These are phyloP conservation scores for Aurelia sp. DNA, from an alignment of 30 jellyfish, hydroid and myxozoan genomes.

Conservation along the genomic window DNA sequence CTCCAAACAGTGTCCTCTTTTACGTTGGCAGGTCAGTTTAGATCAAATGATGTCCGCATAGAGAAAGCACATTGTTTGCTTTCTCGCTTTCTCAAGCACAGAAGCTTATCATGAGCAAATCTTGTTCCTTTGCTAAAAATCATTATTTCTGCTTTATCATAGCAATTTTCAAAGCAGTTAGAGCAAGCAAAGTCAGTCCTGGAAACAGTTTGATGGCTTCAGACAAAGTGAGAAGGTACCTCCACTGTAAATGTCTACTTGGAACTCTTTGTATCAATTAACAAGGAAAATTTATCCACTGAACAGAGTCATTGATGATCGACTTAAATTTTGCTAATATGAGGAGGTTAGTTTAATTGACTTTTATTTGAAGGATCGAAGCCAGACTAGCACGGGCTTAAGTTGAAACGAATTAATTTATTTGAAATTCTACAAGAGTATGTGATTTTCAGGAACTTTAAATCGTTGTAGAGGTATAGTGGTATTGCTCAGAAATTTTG, in stretches of 20 bases:
- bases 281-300: background rate
- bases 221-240: background rate
- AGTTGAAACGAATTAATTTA: background rate
- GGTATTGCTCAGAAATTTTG: too few relatives aligned
- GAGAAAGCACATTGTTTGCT: background rate
- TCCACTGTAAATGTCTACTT: background rate
- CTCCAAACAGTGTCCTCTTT: too few relatives aligned
- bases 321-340: too few relatives aligned
- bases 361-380: too few relatives aligned
- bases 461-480: too few relatives aligned
- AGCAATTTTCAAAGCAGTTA: slow-evolving; percentile 18
- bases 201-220: background rate
- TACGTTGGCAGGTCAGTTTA: too few relatives aligned
- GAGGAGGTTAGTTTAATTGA: too few relatives aligned
- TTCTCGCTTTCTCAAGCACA: background rate
- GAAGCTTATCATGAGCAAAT: background rate
- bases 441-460: too few relatives aligned
- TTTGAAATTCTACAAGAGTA: too few relatives aligned
- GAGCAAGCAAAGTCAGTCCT: slow-evolving; percentile 17
- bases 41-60: too few relatives aligned
- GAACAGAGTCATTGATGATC: too few relatives aligned
- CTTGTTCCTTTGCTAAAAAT: background rate
- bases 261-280: background rate
- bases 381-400: too few relatives aligned
- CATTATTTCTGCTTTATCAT: background rate